Base-by-base conservation (phyloP, 1,140 invertebrate genomes). In the Adoxophyes honmai region DNA sequence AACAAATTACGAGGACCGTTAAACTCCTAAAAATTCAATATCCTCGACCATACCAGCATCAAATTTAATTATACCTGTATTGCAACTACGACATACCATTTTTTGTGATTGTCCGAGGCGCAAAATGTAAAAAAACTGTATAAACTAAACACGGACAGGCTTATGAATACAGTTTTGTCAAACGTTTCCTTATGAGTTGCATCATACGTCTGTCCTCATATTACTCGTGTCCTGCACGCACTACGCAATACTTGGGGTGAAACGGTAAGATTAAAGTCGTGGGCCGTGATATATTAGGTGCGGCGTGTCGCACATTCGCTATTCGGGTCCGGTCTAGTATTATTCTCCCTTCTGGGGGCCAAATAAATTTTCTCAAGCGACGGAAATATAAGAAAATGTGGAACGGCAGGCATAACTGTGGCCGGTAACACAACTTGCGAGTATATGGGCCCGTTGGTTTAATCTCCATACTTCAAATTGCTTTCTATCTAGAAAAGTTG, bases 321-420 rank as follows among this genome's bases (percentile, higher is more conserved):
- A 68, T 65, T 62, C 38, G 59, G 63, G 63, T 68, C 71, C 66
- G 59, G 63, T 64, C 60, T 68, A 57, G 59, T 62, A 71, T 68
- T 65, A 66, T 64, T 66, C 62, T 57, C 59, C 64, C 64, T 69
- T 68, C 59, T 56, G 57, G 42, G 55, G 64, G 42, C 58, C 61
- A 66, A 68, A 75, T 75, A 69, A 75, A 71, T 69, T 71, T 64
- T 64, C 61, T 48, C 52, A 52, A 52, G 48, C 37, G 54, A 18
- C 57, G 64, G 59, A 65, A 70, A 73, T 69, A 73, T 67, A 69
- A 69, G 66, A 67, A 69, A 69, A 63, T 66, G 62, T 37, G 56
- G 60, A 44, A 52, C 54, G 62, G 28, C 52, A 52, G 57, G 57
- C 58, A 59, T 58, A 58, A 60, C 42, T 16, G 34, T 34, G 36